Evolutionary conservation across 2,888 invertebrate species (phyloP).

Genomic region (Pollenia amentaria): DNA sequence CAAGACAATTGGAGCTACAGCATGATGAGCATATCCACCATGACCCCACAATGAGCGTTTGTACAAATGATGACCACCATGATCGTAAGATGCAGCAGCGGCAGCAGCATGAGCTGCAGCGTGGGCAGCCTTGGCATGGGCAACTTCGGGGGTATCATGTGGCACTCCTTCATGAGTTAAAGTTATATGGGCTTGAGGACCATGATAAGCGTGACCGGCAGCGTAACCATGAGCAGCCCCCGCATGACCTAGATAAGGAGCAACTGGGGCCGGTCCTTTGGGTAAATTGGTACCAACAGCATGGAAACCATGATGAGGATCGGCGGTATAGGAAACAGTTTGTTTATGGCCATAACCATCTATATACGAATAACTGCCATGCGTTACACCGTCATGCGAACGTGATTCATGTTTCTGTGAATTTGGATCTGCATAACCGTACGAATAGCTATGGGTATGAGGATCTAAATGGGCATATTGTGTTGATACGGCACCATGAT

Average conservation of each 20-base stretch:
- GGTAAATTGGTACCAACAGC: slow-evolving; percentile 88
- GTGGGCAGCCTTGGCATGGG: slow-evolving; percentile 86
- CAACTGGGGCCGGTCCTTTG: slow-evolving; percentile 85
- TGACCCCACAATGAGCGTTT: slow-evolving; percentile 84
- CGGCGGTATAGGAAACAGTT: slow-evolving; percentile 88
- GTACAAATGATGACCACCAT: slow-evolving; percentile 83
- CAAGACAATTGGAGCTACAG: slow-evolving; percentile 81
- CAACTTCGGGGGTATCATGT: slow-evolving; percentile 84
- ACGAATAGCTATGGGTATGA: slow-evolving; percentile 86
- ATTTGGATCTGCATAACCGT: slow-evolving; percentile 88
- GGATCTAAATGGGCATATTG: slow-evolving; percentile 88
- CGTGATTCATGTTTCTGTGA: slow-evolving; percentile 88
- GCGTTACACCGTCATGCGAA: slow-evolving; percentile 87
- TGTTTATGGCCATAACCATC: slow-evolving; percentile 88
- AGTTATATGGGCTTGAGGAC: slow-evolving; percentile 79
- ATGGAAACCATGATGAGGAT: slow-evolving; percentile 88
- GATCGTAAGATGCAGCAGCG: slow-evolving; percentile 78
- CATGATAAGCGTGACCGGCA: slow-evolving; percentile 80
- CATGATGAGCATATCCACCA: slow-evolving; percentile 78
- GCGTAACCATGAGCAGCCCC: slow-evolving; percentile 78
- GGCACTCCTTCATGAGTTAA: slow-evolving; percentile 84
- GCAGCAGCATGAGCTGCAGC: slow-evolving; percentile 85
- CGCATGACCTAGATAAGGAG: slow-evolving; percentile 68
- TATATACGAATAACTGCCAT: slow-evolving; percentile 89
- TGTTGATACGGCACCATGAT: slow-evolving; percentile 84